Conservation (phyloP, 2,888 invertebrate genomes). For the Tipula helvola region DNA sequence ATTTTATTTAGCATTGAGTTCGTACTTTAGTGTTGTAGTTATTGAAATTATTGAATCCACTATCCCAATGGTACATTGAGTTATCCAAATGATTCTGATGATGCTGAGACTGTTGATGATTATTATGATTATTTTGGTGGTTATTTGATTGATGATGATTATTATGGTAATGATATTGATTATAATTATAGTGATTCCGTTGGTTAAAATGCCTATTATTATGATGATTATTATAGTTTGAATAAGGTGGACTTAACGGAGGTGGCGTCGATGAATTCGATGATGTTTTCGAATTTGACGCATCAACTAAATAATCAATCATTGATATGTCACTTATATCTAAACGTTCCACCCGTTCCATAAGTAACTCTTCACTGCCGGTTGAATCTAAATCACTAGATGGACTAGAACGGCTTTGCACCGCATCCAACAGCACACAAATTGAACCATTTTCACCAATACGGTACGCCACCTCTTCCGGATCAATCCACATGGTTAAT, state of each 20-base stretch:
- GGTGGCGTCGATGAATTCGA: neutral
- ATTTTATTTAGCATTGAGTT: conserved; percentile 9
- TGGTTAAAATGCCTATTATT: neutral
- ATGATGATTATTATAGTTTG: neutral
- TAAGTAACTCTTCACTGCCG: conserved; percentile 13
- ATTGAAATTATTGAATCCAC: conserved; percentile 10
- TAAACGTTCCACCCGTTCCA: conserved; percentile 12
- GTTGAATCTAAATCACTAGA: conserved; percentile 15
- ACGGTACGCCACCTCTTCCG: conserved; percentile 54
- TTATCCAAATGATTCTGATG: conserved; percentile 7
- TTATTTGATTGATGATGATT: conserved; percentile 6
- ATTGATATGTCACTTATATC: conserved; percentile 10
- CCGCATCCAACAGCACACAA: conserved; percentile 40
- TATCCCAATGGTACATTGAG: conserved; percentile 9
- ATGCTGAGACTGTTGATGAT: conserved; percentile 5
- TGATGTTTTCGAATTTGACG: conserved; percentile 9
- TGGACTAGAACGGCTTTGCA: conserved; percentile 15
- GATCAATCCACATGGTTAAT: conserved; percentile 67
- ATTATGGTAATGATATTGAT: conserved; percentile 8
- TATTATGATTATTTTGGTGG: neutral
- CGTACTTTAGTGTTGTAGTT: conserved; percentile 13
- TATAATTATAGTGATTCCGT: conserved; percentile 1
- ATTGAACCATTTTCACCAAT: conserved; percentile 53
- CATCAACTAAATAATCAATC: conserved; percentile 7
- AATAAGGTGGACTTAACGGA: conserved; percentile 13